A percentile compares a stretch with the other conserved stretches of the same genome.
Evolutionary conservation across 2,888 invertebrate genomes (phyloP).

Genomic region (Drosophila peninsularis): DNA sequence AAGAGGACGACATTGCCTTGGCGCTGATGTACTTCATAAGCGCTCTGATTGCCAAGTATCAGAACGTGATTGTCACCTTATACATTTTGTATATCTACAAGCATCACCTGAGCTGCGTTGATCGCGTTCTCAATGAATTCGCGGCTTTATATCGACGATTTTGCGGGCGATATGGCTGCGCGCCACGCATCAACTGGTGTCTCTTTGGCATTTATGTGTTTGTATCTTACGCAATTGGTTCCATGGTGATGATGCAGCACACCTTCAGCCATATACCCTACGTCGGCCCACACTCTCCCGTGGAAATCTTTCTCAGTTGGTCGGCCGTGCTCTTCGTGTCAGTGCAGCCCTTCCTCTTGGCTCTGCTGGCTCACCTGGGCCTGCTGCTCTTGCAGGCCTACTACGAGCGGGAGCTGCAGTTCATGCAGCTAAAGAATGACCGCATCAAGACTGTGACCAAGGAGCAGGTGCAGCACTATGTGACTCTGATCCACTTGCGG

Average conservation of each 20-base stretch:
- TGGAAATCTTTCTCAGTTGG: fast-evolving
- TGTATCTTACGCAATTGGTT: neutral
- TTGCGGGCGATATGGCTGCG: constrained; percentile 7
- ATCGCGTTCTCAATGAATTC: constrained; percentile 42
- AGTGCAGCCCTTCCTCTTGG: constrained; percentile 50
- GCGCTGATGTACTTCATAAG: constrained; percentile 23
- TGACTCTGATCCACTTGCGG: constrained; percentile 36
- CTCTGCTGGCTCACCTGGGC: constrained; percentile 24
- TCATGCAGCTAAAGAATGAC: neutral
- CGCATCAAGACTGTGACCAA: neutral
- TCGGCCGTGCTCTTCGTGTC: constrained; percentile 22
- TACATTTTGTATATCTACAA: constrained; percentile 26
- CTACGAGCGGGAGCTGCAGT: constrained; percentile 21
- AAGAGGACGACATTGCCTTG: neutral
- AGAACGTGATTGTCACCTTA: constrained; percentile 9
- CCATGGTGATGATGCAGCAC: neutral
- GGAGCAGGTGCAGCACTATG: constrained; percentile 30
- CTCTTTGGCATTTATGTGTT: constrained; percentile 7
- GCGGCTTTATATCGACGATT: constrained; percentile 9
- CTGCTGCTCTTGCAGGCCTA: constrained; percentile 39
- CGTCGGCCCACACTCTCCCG: fast-evolving
- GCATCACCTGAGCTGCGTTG: constrained; percentile 2
- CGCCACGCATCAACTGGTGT: constrained; percentile 45
- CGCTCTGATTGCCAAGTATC: neutral
- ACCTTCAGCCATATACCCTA: constrained; percentile 6